Conservation (phyloP, 2,113 vertebrate species). For the Eretmochelys imbricata region DNA sequence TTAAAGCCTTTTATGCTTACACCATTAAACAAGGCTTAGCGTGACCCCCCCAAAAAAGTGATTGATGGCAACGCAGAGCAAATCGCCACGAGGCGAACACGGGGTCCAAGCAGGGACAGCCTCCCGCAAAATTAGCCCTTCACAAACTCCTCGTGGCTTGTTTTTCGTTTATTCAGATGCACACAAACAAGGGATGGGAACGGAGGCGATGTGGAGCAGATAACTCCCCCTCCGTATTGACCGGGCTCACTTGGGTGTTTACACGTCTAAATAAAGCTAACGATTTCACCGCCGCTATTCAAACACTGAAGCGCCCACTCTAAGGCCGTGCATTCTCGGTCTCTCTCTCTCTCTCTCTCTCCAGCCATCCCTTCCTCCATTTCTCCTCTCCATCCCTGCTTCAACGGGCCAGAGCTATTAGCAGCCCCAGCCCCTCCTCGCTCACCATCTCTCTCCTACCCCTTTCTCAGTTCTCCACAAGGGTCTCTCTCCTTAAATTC, state of each 20-base stretch:
- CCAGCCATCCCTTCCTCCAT: background rate
- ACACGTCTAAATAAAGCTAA: conserved; percentile 53
- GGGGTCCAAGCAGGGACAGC: background rate
- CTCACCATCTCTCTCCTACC: background rate
- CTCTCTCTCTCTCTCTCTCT: background rate
- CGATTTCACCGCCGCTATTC: conserved; percentile 49
- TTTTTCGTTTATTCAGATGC: conserved; percentile 18
- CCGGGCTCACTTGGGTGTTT: conserved; percentile 46
- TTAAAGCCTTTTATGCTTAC: conserved; percentile 16
- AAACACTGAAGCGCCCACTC: conserved; percentile 39
- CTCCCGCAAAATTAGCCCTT: background rate
- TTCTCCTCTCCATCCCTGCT: background rate
- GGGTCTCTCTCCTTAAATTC: background rate
- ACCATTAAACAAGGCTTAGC: conserved; percentile 24
- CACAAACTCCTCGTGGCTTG: background rate
- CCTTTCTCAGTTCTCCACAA: background rate
- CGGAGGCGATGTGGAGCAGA: background rate
- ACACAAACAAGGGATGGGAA: conserved; percentile 10
- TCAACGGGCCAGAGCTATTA: background rate
- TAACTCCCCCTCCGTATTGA: conserved; percentile 43
- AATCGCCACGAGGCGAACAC: background rate
- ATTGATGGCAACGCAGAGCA: background rate
- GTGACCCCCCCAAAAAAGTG: background rate
- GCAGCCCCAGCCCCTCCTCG: background rate
- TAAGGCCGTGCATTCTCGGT: too few relatives aligned